Evolutionary conservation across 2,888 invertebrate species (phyloP), one percentile per base, ranked within the genome.

Genomic region (Macaria liturata): DNA sequence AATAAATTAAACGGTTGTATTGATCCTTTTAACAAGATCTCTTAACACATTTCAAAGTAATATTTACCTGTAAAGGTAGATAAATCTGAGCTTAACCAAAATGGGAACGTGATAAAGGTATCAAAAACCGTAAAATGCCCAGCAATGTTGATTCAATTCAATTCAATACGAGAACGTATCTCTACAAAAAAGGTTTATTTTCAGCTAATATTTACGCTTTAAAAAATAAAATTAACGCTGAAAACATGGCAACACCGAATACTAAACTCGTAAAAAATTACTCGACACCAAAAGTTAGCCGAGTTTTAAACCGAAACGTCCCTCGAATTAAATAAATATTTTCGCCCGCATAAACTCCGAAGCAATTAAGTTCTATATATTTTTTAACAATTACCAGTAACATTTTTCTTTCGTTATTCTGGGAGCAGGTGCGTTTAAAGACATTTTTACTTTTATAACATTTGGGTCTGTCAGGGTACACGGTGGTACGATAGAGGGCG

Each of bases 401-500:
- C 72, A 72, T 75, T 77, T 74, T 67, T 61, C 67, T 71, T 60
- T 65, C 58, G 72, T 75, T 74, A 76, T 71, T 66, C 34, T 72
- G 74, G 71, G 78, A 83, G 78, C 86, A 86, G 84, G 84, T 86
- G 86, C 80, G 82, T 76, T 82, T 80, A 81, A 85, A 75, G 76
- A 79, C 77, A 79, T 85, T 84, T 75, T 81, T 80, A 81, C 81
- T 81, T 81, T 81, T 76, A 81, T 84, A 83, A 80, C 80, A 79
- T 82, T 78, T 79, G 66, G 68, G 61, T 32, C 9, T 46, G 3
- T 51, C 44, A 73, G 66, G 67, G 20, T 20, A 20, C 20, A 20
- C 64, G 67, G 67, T 62, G 61, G 65, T 34, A 31, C 4, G 7
- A 54, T n/a, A 49, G 42, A 9, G 8, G 9, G 54, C 42, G 54